Evolutionary conservation across 2,113 vertebrate species (phyloP).

Genomic region (Ameiurus melas): DNA sequence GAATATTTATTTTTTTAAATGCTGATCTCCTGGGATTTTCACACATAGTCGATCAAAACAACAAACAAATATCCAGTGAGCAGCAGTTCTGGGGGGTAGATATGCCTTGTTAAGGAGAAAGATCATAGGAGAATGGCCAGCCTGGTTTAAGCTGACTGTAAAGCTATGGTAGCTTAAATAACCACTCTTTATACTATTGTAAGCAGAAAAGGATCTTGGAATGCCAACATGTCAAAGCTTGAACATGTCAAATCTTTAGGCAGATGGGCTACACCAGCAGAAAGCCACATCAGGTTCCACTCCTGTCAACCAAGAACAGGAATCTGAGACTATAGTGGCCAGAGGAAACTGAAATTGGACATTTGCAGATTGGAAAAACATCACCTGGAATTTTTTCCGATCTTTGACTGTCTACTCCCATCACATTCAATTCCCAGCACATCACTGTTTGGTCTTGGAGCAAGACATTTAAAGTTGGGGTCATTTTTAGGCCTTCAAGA

Average conservation of each 20-base stretch:
- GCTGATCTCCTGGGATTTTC: not conserved
- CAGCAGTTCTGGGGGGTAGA: not conserved
- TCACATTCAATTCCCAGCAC: slow-evolving; percentile 10
- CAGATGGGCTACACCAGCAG: not conserved
- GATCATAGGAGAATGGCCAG: not conserved
- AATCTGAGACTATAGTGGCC: not conserved
- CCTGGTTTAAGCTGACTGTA: not conserved
- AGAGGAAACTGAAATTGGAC: not conserved
- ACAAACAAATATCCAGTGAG: not conserved
- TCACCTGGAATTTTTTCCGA: not conserved
- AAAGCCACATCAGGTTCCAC: not conserved
- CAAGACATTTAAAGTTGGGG: not conserved
- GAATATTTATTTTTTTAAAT: too few species aligned
- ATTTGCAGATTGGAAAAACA: not conserved
- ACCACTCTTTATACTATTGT: not conserved
- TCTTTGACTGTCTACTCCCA: slow-evolving; percentile 15
- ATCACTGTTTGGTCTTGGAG: not conserved
- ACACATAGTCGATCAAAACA: not conserved
- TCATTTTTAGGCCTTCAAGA: not conserved
- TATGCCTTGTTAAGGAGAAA: not conserved
- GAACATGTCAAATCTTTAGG: not conserved
- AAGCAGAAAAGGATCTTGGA: not conserved
- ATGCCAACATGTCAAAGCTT: not conserved
- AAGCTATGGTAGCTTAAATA: not conserved
- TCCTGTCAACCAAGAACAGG: not conserved